Evolutionary conservation across 2,797 vertebrate species (phyloP).

Genomic region (Hafferia zeledoni): DNA sequence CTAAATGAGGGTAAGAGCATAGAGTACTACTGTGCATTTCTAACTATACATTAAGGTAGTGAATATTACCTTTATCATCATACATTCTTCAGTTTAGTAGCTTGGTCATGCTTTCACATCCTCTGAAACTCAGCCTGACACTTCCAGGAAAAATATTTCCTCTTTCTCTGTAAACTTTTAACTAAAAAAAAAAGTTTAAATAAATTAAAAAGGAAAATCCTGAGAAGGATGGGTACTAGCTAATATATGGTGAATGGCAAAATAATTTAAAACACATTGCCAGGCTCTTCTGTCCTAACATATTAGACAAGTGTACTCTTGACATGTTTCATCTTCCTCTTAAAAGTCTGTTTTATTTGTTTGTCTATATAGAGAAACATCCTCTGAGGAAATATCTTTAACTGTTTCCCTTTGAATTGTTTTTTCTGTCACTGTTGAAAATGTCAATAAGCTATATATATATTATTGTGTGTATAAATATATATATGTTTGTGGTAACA

Average conservation of each 20-base stretch:
- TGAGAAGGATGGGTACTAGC: background rate
- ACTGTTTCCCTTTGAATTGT: background rate
- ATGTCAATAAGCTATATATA: background rate
- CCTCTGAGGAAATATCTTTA: background rate
- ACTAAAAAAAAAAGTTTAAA: background rate
- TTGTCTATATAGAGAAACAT: background rate
- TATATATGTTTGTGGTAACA: background rate
- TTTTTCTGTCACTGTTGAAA: background rate
- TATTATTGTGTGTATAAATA: background rate
- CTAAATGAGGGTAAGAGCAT: background rate
- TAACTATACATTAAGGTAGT: background rate
- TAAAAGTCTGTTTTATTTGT: background rate
- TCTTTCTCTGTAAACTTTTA: background rate
- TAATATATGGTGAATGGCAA: background rate
- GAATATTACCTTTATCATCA: constrained; percentile 4
- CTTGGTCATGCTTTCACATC: background rate
- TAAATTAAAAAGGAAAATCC: background rate
- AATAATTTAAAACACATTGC: background rate
- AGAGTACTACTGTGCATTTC: constrained; percentile 6
- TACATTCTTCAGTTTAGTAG: background rate
- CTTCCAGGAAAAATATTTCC: background rate
- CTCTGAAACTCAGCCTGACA: background rate
- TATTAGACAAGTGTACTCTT: background rate
- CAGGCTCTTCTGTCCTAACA: background rate
- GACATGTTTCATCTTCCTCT: background rate